A percentile compares a stretch with the other conserved stretches of the same genome.
These are phyloP conservation scores for Xenops minutus DNA, from an alignment of 2,797 vertebrate genomes.

Conservation along the genomic window DNA sequence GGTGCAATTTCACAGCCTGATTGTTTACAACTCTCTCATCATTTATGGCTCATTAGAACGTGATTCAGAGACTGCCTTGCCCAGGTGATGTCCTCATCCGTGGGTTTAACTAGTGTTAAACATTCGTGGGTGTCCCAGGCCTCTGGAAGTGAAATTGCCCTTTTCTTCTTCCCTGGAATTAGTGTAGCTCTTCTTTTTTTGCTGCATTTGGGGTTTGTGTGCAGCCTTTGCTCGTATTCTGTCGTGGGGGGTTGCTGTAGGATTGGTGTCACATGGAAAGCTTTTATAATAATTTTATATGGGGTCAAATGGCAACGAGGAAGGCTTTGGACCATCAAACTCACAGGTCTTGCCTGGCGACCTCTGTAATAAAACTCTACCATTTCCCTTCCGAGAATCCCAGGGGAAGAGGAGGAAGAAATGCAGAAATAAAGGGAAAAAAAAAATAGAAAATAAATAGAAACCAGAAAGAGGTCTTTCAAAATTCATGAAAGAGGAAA, in stretches of 20 bases:
- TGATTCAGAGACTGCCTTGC: background rate
- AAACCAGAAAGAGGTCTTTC: slow-evolving; percentile 48
- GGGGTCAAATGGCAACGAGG: background rate
- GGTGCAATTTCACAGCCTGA: background rate
- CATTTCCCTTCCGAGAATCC: background rate
- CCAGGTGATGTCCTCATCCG: background rate
- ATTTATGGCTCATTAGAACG: background rate
- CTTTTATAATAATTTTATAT: slow-evolving; percentile 10
- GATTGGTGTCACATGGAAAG: background rate
- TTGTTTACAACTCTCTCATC: background rate
- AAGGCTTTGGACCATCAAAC: slow-evolving; percentile 31
- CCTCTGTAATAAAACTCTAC: background rate
- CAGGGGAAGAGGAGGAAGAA: background rate
- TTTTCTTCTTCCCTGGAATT: background rate
- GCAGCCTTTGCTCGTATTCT: background rate
- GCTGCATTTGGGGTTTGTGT: background rate
- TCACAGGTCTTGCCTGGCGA: background rate
- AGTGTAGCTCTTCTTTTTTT: background rate
- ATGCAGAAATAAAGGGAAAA: background rate
- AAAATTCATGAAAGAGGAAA: slow-evolving; percentile 73
- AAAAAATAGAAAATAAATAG: background rate
- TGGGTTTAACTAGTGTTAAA: background rate
- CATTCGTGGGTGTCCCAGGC: background rate
- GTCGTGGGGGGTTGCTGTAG: background rate
- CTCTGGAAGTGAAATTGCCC: background rate